Conservation (phyloP, 37 sponge, comb jelly and placozoan species). For the Cladorhizidae sp. region DNA sequence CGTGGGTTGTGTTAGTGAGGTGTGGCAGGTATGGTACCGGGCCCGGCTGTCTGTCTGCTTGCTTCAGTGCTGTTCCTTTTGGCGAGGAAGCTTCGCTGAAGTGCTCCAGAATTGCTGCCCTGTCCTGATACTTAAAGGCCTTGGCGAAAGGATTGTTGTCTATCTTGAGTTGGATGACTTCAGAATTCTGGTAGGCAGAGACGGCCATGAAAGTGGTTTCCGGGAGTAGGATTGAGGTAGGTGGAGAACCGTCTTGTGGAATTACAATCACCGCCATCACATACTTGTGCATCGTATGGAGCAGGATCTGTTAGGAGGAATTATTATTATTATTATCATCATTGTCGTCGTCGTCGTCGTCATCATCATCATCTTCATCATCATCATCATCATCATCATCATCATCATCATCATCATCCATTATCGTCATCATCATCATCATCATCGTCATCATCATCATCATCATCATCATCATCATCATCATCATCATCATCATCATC, state of each 20-base stretch:
- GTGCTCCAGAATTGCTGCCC: neutral
- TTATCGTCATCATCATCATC: too few species aligned
- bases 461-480: too few species aligned
- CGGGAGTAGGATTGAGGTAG: neutral
- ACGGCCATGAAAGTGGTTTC: constrained; percentile 62
- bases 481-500: too few species aligned
- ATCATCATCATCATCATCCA: too few species aligned
- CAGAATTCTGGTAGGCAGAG: constrained; percentile 66
- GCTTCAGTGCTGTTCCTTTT: neutral
- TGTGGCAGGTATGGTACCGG: too few species aligned
- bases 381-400: too few species aligned
- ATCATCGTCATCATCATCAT: too few species aligned
- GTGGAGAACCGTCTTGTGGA: neutral
- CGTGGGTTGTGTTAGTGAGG: too few species aligned
- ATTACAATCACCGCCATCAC: constrained; percentile 8
- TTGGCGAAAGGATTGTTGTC: constrained; percentile 72
- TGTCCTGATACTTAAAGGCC: constrained; percentile 13
- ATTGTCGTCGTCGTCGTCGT: too few species aligned
- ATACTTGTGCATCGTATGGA: constrained; percentile 69
- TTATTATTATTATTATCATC: too few species aligned
- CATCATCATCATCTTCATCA: too few species aligned
- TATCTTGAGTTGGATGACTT: constrained; percentile 64
- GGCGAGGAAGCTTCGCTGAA: neutral
- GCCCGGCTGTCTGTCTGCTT: neutral
- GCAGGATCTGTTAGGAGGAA: constrained; percentile 62